Base-by-base conservation (phyloP, 1,140 invertebrate species). In the Eumeta japonica region DNA sequence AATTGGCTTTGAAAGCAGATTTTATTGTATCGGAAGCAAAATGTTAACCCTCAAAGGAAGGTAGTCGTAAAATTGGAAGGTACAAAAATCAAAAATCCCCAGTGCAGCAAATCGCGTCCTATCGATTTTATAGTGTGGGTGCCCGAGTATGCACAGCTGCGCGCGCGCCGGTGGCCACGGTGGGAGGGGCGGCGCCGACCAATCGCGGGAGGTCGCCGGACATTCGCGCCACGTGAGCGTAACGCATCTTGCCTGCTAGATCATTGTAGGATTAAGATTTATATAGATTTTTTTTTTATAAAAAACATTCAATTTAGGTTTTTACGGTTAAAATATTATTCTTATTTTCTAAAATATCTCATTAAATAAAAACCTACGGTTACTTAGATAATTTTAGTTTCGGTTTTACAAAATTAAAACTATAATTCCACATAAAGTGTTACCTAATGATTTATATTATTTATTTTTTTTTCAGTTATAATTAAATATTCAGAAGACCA, bases 121-220 rank as follows among this genome's bases (percentile, higher is more conserved):
- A 10, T 10, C 2, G n/a, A 28, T 12, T 28, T 28, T 28, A 28
- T 28, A 11, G 3, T 11, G 27, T 28, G 13, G 27, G 27, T 2
- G 5, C 3, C 28, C 53, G 54, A 56, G 46, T 56, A 48, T 49
- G 45, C 51, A 35, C n/a, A n/a, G n/a, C n/a, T n/a, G n/a, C n/a
- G n/a, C n/a, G 28, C 37, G 45, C 53, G 50, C 48, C 42, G 41
- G 52, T 48, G 31, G 20, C 48, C 52, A 45, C 37, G 44, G 56
- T 64, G 61, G 66, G 66, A 55, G 66, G 59, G 59, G 62, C 62
- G 44, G 50, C 35, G 41, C 10, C 43, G 55, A 39, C 66, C 66
- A 71, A 71, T 71, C 48, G 39, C 47, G 10, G 24, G 44, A 45
- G 44, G 46, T 35, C 33, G 38, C 39, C 33, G 45, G 40, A 31